Percentiles rank a stretch among this genome's conserved stretches.
phyloP scores from a whole-genome alignment of 2,797 vertebrate species.

The Triplophysa yarkandensis region DNA sequence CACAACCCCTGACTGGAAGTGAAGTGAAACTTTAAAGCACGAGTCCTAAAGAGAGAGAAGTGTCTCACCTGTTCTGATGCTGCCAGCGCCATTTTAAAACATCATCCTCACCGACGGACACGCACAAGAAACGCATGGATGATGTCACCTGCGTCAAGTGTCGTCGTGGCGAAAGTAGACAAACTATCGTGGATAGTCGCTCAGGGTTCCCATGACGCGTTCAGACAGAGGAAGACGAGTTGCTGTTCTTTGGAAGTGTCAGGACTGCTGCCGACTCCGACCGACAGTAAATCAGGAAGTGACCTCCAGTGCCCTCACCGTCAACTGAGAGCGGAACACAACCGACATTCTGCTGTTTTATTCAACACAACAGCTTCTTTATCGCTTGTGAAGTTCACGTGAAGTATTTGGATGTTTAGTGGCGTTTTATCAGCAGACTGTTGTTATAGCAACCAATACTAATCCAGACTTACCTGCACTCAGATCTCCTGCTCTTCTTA shows the following conservation, averaged over 20 bases:
- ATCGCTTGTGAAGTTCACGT: not conserved
- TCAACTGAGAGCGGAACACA: not conserved
- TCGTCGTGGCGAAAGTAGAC: not conserved
- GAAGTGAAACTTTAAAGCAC: not conserved
- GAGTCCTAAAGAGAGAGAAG: not conserved
- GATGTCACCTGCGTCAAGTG: slow-evolving; percentile 67
- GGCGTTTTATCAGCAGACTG: not conserved
- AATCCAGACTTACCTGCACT: not conserved
- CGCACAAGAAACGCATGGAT: slow-evolving; percentile 62
- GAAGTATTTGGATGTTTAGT: too few relatives aligned
- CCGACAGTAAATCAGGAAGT: slow-evolving; percentile 43
- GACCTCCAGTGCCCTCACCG: slow-evolving; percentile 34
- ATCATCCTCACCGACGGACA: slow-evolving; percentile 71
- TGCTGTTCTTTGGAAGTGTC: slow-evolving; percentile 27
- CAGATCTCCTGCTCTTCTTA: too few relatives aligned
- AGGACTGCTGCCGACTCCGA: slow-evolving; percentile 5
- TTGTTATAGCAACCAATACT: slow-evolving; percentile 6
- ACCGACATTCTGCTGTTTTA: not conserved
- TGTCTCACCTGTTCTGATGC: slow-evolving; percentile 71
- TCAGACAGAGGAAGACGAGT: slow-evolving; percentile 1
- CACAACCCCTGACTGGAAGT: not conserved
- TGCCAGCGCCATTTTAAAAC: slow-evolving; percentile 86
- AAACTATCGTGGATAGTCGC: not conserved
- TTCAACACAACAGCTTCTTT: slow-evolving; percentile 1
- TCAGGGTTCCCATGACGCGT: too few relatives aligned